These are phyloP conservation scores for Coreius guichenoti DNA, from an alignment of 2,797 vertebrate genomes.

Conservation along the genomic window DNA sequence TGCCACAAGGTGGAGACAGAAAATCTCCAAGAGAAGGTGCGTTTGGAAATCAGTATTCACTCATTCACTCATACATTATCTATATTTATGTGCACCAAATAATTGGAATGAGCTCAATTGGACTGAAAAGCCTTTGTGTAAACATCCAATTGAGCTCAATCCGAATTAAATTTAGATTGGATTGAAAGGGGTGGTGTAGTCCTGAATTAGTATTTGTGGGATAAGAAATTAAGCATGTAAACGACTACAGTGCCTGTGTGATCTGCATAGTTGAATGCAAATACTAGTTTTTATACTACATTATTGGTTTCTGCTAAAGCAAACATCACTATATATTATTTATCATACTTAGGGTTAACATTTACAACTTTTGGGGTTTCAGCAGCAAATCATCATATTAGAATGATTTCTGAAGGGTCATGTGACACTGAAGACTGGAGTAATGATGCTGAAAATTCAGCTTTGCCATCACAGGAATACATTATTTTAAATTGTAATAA, in stretches of 20 bases:
- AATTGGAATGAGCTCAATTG: too few relatives aligned
- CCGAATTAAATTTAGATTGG: not conserved
- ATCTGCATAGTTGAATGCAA: not conserved
- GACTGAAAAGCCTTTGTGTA: not conserved
- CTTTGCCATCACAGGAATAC: not conserved
- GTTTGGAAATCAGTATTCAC: conserved; percentile 46
- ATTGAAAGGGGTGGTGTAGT: not conserved
- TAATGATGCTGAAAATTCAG: not conserved
- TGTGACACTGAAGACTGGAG: not conserved
- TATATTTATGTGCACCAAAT: too few relatives aligned
- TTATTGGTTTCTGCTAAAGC: not conserved
- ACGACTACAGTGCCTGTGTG: not conserved
- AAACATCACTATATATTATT: not conserved
- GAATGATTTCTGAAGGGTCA: not conserved
- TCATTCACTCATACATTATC: not conserved
- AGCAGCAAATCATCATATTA: not conserved
- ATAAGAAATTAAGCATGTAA: not conserved
- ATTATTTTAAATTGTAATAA: not conserved
- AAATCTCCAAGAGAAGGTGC: conserved; percentile 92
- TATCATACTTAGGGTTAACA: too few relatives aligned
- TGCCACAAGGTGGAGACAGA: conserved; percentile 91
- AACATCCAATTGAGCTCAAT: not conserved
- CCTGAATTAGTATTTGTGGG: too few relatives aligned
- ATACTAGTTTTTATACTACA: not conserved
- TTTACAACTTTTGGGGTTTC: not conserved